A percentile compares a stretch with the other conserved stretches of the same genome.
Evolutionary conservation across 2,888 invertebrate genomes (phyloP).

Genomic region (Diarsia mendica): DNA sequence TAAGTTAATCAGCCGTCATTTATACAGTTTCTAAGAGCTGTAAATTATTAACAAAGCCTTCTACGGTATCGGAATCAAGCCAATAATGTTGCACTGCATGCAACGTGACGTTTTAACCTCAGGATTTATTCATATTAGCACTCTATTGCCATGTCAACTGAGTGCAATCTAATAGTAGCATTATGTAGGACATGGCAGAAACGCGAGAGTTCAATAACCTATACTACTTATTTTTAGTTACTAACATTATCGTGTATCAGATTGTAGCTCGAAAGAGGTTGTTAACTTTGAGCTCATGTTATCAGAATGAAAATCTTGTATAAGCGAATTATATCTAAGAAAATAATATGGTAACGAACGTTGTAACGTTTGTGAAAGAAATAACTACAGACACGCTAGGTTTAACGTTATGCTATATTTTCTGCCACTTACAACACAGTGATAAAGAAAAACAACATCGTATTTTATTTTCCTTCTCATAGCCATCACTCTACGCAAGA

Average conservation of each 20-base stretch:
- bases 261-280: constrained; percentile 46
- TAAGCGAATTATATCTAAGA: constrained; percentile 39
- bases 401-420: constrained; percentile 13
- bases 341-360: constrained; percentile 53
- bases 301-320: constrained; percentile 57
- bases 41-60: constrained; percentile 31
- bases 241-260: constrained; percentile 19
- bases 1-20: constrained; percentile 18
- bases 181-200: constrained; percentile 21
- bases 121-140: constrained; percentile 29
- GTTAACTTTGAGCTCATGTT: constrained; percentile 49
- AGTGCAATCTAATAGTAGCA: neutral
- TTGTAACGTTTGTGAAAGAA: constrained; percentile 36
- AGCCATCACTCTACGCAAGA: constrained; percentile 18
- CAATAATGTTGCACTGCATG: constrained; percentile 47
- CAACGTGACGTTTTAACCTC: constrained; percentile 16
- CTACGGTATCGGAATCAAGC: constrained; percentile 19
- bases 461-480: neutral
- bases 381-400: constrained; percentile 50
- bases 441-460: constrained; percentile 8
- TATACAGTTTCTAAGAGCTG: constrained; percentile 36
- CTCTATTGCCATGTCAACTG: constrained; percentile 2
- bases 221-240: constrained; percentile 12
- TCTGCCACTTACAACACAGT: constrained; percentile 4
- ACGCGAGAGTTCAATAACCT: constrained; percentile 54